Base-by-base conservation (phyloP, 1,140 invertebrate genomes). In the Pseudomyrmex flavicornis region DNA sequence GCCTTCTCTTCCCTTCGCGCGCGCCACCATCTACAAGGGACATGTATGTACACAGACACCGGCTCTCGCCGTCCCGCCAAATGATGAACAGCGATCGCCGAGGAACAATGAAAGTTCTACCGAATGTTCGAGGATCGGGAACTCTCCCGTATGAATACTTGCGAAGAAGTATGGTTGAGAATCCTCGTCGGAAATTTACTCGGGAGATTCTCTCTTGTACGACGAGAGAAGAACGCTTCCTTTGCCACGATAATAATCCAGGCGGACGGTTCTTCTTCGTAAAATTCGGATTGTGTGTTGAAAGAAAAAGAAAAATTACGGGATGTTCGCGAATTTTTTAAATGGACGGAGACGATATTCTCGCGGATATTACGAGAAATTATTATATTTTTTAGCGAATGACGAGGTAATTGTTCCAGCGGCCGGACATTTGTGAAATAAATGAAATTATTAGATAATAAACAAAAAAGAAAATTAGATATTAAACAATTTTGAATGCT, bases 31-130 rank as follows among this genome's bases (percentile, higher is more conserved):
- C 48, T 66, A 54, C 52, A 58, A 48, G 56, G 46, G 46, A 35
- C 48, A 73, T 80, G 62, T 82, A 61, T 75, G 73, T 48, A 66
- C 35, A 52, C 69, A 74, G 73, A 76, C 22, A 15, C n/a, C 50
- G 26, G 4, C 15, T 72, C 26, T 46, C 73, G 22, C 17, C 54
- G 15, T 44, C 22, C 8, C n/a, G 20, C 50, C 69, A 35, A 50
- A 87, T 85, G 83, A 87, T 87, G 83, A 88, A 87, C 72, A 77
- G 15, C 83, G 76, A 85, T 66, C 59, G 76, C 15, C 12, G 65
- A 22, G 48, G 59, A 68, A 65, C 87, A 88, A 88, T 88, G 72
- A 88, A 88, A 88, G 86, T 88, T 88, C 82, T 63, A 77, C 73
- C 76, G 72, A 88, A 88, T 87, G 85, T 85, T 87, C 82, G 69